A percentile compares a stretch with the other conserved stretches of the same genome.
Conservation (phyloP, 1,140 invertebrate species). For the Dinoponera quadriceps region DNA sequence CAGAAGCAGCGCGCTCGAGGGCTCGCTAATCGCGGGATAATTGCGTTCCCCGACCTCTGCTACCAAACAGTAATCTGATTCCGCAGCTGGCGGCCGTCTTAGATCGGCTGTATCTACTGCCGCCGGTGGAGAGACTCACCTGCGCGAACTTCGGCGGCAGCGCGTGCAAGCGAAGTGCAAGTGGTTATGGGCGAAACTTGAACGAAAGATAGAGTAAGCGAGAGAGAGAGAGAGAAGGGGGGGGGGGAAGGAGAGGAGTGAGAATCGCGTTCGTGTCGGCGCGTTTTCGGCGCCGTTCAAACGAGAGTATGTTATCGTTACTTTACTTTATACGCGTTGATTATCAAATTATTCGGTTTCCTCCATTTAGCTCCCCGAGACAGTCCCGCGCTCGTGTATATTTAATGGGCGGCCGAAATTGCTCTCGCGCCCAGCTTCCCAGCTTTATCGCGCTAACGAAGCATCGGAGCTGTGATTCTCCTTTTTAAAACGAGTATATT, state of each 20-base stretch:
- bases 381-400: too few relatives aligned
- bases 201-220: not conserved
- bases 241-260: too few relatives aligned
- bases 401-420: too few relatives aligned
- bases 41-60: slow-evolving; percentile 62
- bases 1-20: slow-evolving; percentile 45
- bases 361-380: too few relatives aligned
- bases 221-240: not conserved
- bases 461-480: too few relatives aligned
- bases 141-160: slow-evolving; percentile 8
- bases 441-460: too few relatives aligned
- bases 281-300: not conserved
- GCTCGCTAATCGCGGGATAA: slow-evolving; percentile 69
- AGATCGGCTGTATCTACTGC: slow-evolving; percentile 42
- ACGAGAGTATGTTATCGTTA: too few relatives aligned
- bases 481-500: too few relatives aligned
- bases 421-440: too few relatives aligned
- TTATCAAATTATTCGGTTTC: too few relatives aligned
- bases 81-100: slow-evolving; percentile 28
- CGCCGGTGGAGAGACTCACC: not conserved
- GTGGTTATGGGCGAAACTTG: not conserved
- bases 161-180: not conserved
- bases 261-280: not conserved
- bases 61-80: slow-evolving; percentile 69
- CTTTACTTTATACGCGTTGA: too few relatives aligned